These are phyloP conservation scores for Lepilemur ruficaudatus DNA, from an alignment of 2,797 vertebrate species.

Conservation along the genomic window DNA sequence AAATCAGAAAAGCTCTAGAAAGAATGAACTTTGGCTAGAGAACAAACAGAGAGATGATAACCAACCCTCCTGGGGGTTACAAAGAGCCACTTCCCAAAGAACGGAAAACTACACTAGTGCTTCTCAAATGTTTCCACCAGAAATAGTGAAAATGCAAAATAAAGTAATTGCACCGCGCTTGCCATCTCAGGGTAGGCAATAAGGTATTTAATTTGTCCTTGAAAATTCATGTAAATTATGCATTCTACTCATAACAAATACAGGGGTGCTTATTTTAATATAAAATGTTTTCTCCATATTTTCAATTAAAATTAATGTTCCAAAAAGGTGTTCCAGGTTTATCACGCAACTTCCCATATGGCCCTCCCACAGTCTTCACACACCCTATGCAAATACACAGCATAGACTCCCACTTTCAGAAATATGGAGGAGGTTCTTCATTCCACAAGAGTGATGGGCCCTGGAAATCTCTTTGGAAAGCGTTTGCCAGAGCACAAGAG, in stretches of 20 bases:
- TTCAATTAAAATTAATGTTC: slow-evolving; percentile 27
- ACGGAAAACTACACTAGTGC: neutral
- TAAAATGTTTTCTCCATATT: neutral
- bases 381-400: neutral
- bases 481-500: neutral
- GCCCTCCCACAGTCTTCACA: neutral
- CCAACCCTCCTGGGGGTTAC: neutral
- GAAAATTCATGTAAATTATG: neutral
- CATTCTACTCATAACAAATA: neutral
- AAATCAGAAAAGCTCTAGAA: neutral
- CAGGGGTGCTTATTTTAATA: neutral
- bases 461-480: neutral
- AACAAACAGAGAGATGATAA: slow-evolving; percentile 24
- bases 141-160: neutral
- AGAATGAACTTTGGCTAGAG: slow-evolving; percentile 5
- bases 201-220: neutral
- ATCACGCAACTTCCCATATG: neutral
- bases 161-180: neutral
- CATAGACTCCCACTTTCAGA: neutral
- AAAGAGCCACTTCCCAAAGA: neutral
- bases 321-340: neutral
- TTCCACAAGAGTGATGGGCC: neutral
- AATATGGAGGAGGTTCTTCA: neutral
- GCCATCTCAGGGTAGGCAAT: neutral
- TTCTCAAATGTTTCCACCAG: slow-evolving; percentile 28